Evolutionary conservation across 2,113 vertebrate species (phyloP).

Genomic region (Ailuropoda melanoleuca): DNA sequence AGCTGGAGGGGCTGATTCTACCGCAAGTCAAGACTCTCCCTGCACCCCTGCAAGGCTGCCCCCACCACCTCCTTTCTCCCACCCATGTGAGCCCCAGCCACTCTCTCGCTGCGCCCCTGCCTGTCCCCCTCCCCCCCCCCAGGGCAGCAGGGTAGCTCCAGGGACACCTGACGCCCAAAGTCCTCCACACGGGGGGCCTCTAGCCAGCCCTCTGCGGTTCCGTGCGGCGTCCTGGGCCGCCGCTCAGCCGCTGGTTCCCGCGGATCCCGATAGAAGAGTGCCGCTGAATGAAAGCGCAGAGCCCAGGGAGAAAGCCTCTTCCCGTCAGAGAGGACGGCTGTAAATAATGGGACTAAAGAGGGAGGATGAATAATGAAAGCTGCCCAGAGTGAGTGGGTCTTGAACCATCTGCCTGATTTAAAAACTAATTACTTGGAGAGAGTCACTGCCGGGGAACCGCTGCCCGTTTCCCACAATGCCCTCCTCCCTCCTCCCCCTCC

Average conservation of each 20-base stretch:
- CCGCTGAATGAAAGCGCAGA: neutral
- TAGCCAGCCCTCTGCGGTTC: accelerated
- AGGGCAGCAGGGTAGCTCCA: neutral
- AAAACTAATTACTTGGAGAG: conserved; percentile 82
- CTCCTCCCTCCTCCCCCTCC: conserved; percentile 25
- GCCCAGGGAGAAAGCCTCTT: neutral
- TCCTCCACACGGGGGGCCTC: neutral
- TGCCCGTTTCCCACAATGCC: conserved; percentile 57
- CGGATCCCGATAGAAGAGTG: accelerated
- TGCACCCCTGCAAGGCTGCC: neutral
- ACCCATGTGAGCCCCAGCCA: neutral
- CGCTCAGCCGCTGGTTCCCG: accelerated
- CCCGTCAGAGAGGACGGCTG: neutral
- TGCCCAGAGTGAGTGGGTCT: conserved; percentile 73
- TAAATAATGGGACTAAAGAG: conserved; percentile 75
- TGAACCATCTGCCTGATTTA: conserved; percentile 80
- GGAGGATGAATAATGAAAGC: conserved; percentile 81
- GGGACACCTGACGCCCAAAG: too few species aligned
- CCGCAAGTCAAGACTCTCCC: neutral
- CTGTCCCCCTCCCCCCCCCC: accelerated
- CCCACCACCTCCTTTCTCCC: neutral
- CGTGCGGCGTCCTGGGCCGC: neutral
- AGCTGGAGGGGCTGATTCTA: too few species aligned
- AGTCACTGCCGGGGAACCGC: conserved; percentile 64
- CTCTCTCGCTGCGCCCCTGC: neutral